Evolutionary conservation across 1,140 invertebrate species (phyloP), one percentile per base, ranked within the genome.

Genomic region (Trichonephila clavata): DNA sequence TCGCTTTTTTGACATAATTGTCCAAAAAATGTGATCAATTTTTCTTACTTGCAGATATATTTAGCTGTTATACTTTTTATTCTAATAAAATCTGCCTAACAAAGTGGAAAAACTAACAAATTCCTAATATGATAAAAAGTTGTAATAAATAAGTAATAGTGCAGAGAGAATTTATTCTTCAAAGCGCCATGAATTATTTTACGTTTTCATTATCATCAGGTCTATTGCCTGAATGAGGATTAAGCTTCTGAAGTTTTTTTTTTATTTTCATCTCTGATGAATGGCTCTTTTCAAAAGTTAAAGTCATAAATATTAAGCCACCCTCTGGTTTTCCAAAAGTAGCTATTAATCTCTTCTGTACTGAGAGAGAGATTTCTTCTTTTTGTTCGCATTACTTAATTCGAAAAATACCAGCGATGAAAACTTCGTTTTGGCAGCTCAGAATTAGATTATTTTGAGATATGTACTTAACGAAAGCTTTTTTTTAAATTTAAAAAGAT

Each of bases 291-390:
- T 71, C 32, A 21, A 88, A 88, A 88, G 86, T 71, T 50, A 88
- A 88, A 88, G 86, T 68, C 86, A 88, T 88, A 88, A 88, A 88
- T 88, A 88, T 88, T 71, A 88, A 88, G 86, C 27, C 21, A 57
- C 86, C 61, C 39, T 71, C 68, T 68, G 32, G 61, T 88, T 88
- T 88, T 88, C 59, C 18, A 88, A 88, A 68, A 88, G 21, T 88
- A 88, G 86, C 86, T 63, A 88, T 88, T 88, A 88, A 88, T 88
- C 86, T 88, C 61, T 88, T 71, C 21, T 60, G 86, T 18, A 20
- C 32, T 50, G 27, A 65, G 32, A 39, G 32, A 39, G 32, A 39
- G 32, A 39, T 88, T 88, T 39, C 24, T 50, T 84, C 81, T 43
- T 43, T 81, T 57, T 16, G 0, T 50, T 81, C 27, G 32, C 32